These are phyloP conservation scores for Ashinkailepas kermadecensis DNA, from an alignment of 2,888 invertebrate species.

Conservation along the genomic window DNA sequence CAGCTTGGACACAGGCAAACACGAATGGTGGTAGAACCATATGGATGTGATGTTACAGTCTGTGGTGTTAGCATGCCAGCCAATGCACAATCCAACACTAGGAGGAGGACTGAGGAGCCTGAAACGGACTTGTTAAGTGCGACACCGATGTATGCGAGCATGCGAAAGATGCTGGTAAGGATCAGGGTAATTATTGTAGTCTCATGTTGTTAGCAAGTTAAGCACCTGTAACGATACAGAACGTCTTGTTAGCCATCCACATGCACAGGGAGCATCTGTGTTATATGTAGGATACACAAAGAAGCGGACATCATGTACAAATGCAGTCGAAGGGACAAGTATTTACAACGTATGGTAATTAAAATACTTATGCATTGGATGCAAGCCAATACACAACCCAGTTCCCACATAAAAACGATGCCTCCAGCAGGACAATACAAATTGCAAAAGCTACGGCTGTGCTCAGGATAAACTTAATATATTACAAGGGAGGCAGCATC, in stretches of 20 bases:
- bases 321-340: too few species aligned
- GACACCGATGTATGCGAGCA: not conserved
- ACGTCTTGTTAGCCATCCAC: not conserved
- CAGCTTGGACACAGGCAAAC: not conserved
- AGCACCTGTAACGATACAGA: constrained; percentile 11
- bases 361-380: too few species aligned
- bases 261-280: too few species aligned
- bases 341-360: too few species aligned
- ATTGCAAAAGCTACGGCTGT: too few species aligned
- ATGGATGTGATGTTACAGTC: not conserved
- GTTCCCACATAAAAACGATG: too few species aligned
- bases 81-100: not conserved
- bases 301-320: too few species aligned
- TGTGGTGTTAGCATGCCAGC: not conserved
- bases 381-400: too few species aligned
- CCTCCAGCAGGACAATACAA: too few species aligned
- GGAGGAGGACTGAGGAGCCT: not conserved
- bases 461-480: too few species aligned
- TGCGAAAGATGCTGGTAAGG: not conserved
- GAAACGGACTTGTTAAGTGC: not conserved
- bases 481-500: too few species aligned
- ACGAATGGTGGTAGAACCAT: not conserved
- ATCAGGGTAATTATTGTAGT: not conserved
- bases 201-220: constrained; percentile 5
- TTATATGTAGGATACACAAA: too few species aligned